Evolutionary conservation across 2,797 vertebrate genomes (phyloP).

Genomic region (Pseudocheirus occidentalis): DNA sequence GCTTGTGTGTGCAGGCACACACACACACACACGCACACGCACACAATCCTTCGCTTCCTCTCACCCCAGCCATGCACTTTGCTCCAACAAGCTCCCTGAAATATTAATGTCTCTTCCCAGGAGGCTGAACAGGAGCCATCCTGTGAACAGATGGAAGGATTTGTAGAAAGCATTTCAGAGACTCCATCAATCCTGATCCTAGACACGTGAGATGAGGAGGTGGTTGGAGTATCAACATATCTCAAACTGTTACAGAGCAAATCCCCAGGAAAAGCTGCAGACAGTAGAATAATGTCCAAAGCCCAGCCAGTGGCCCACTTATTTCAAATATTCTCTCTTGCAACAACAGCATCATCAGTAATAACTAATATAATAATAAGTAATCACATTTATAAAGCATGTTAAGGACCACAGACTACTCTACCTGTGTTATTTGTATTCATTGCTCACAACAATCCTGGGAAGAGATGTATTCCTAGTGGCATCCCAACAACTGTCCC

Average conservation of each 20-base stretch:
- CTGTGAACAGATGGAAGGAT: neutral
- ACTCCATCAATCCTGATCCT: neutral
- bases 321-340: constrained; percentile 12
- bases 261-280: neutral
- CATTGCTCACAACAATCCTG: neutral
- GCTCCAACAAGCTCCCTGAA: neutral
- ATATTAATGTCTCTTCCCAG: neutral
- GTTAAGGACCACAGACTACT: neutral
- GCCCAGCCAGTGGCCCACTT: neutral
- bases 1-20: too few relatives aligned
- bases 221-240: neutral
- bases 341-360: constrained; percentile 27
- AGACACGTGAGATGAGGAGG: neutral
- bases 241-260: neutral
- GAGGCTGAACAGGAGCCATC: neutral
- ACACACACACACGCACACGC: too few relatives aligned
- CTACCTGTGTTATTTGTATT: neutral
- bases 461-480: neutral
- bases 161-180: constrained; percentile 32
- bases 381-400: neutral
- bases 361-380: neutral
- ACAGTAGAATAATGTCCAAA: neutral
- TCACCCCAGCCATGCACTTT: neutral
- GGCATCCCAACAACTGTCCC: neutral
- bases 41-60: neutral